Evolutionary conservation across 2,113 vertebrate genomes (phyloP), one percentile per base, ranked within the genome.

Genomic region (Eira barbara): DNA sequence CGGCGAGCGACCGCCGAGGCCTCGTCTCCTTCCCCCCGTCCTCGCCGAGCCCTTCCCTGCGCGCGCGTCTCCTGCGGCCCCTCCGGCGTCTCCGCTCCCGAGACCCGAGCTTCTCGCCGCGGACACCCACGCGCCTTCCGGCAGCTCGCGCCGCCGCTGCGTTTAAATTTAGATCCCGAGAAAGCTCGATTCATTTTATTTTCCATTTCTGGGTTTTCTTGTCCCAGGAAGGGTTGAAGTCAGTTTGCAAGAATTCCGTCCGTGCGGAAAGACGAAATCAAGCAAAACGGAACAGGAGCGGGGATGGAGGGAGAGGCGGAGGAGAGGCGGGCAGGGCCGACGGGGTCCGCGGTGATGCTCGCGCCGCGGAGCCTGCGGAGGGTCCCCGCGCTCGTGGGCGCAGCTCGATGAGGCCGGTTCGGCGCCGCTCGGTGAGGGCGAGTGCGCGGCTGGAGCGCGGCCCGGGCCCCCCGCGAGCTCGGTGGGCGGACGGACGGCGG

Each of bases 101-200:
- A 78, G 47, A 84, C 80, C 0, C 17, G 27, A 78, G 76, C 61
- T 47, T 80, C 78, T 85, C 91, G 74, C 88, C 61, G 20, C 81
- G n/a, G 36, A 97, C 97, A 89, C 97, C 95, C 95, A 87, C 97
- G 89, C 49, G 52, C 49, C 65, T 76, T 96, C 80, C 74, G 39
- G 84, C 59, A 69, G 79, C 71, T 88, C 52, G 52, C 65, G 29
- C 20, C 11, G 49, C 81, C 61, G 67, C 55, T 65, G 10, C 57
- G 52, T 97, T 97, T 97, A 95, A 93, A 95, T 97, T 97, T 93
- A 95, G 95, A 93, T 23, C 63, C 20, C 42, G 85, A 76, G 42
- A 42, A 74, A 79, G 67, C 85, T 82, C 39, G 59, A 49, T 89
- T 59, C 59, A 12, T 87, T 86, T 47, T 29, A 55, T 84, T 84